Evolutionary conservation across 2,888 invertebrate genomes (phyloP).

Genomic region (Cataglyphis cursor): DNA sequence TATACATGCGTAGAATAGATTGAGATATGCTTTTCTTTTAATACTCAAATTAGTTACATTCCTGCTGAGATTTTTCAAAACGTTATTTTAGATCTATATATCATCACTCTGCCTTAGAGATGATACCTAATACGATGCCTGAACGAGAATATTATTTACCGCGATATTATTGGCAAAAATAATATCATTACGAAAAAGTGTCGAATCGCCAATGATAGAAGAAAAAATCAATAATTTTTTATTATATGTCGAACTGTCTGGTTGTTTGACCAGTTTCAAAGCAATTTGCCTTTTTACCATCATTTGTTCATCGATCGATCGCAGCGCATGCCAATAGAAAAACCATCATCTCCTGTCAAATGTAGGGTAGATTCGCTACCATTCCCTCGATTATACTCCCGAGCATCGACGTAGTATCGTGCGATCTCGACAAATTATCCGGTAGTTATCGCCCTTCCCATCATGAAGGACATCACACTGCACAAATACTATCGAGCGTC

Average conservation of each 20-base stretch:
- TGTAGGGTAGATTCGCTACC: constrained; percentile 75
- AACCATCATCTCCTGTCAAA: constrained; percentile 75
- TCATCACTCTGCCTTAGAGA: not conserved
- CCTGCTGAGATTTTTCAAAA: not conserved
- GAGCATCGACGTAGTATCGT: constrained; percentile 77
- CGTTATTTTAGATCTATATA: not conserved
- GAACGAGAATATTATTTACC: not conserved
- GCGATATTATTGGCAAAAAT: constrained; percentile 58
- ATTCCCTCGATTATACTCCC: constrained; percentile 65
- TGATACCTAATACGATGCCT: not conserved
- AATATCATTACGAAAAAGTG: constrained; percentile 50
- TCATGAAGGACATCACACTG: constrained; percentile 77
- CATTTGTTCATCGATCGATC: constrained; percentile 74
- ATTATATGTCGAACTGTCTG: constrained; percentile 50
- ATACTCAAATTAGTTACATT: not conserved
- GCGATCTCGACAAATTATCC: constrained; percentile 73
- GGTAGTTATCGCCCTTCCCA: constrained; percentile 60
- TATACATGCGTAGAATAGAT: not conserved
- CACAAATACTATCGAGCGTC: constrained; percentile 78
- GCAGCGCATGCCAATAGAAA: constrained; percentile 36
- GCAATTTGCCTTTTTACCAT: constrained; percentile 74
- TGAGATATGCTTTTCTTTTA: not conserved
- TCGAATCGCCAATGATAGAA: too few relatives aligned
- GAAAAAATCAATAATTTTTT: too few relatives aligned
- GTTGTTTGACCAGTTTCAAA: constrained; percentile 62